Base-by-base conservation (phyloP, 1,140 invertebrate species). In the Diabrotica undecimpunctata region DNA sequence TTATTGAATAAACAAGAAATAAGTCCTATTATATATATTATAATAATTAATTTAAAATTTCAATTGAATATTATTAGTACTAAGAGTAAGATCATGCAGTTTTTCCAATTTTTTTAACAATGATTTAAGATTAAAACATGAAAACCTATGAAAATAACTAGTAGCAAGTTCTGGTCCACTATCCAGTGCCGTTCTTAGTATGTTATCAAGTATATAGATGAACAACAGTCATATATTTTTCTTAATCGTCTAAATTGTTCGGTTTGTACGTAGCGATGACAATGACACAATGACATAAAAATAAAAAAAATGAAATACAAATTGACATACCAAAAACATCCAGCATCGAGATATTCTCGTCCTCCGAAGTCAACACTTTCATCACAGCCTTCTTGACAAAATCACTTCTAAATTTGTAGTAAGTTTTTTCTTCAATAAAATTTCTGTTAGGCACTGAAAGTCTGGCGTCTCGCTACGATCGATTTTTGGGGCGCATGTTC, bases 381-480 rank as follows among this genome's bases (percentile, higher is more conserved):
- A 46, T 46, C 41, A 46, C 41, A 46, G 41, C 41, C 8, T 46
- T 10, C 41, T 46, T 46, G 41, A 10, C n/a, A 46, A 46, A 46
- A 46, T 46, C 41, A 46, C 41, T 46, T 46, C 41, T 46, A 10
- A n/a, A 46, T 46, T 46, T 46, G 41, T 46, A 46, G 41, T 46
- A n/a, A 46, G 41, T 57, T 54, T 55, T 46, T 54, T 54, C 53
- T 13, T 25, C 36, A 62, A 62, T 62, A 62, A 62, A 14, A 61
- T 61, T 61, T 36, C 59, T 61, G 59, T 61, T 61, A 37, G 59
- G 59, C 35, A 25, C 59, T 14, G 38, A 37, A 52, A 61, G 59
- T 61, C 59, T 61, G 59, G 59, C 59, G 59, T 61, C 59, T 61
- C 41, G 52, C 41, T 61, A 11, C n/a, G 52, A 61, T 61, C 59